A percentile compares a stretch with the other conserved stretches of the same genome.
phyloP scores from a whole-genome alignment of 2,113 vertebrate species.

The Mastomys natalensis region DNA sequence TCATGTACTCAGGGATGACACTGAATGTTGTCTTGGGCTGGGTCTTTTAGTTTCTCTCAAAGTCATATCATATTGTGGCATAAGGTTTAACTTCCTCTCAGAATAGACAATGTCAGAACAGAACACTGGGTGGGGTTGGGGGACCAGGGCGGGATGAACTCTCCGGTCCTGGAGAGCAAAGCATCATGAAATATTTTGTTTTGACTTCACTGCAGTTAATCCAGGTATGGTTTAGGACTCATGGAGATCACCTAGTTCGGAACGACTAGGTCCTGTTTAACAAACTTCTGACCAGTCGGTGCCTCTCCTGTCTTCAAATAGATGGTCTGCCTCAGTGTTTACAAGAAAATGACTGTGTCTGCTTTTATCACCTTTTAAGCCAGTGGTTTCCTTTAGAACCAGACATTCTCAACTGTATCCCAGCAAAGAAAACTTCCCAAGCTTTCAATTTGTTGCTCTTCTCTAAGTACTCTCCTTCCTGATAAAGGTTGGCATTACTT shows the following conservation, averaged over 20 bases:
- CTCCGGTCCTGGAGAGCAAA: background rate
- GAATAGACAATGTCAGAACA: background rate
- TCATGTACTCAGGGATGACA: too few species aligned
- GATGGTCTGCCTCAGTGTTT: background rate
- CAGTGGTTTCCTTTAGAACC: constrained; percentile 9
- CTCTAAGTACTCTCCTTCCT: background rate
- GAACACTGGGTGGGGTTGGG: background rate
- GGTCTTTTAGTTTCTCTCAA: background rate
- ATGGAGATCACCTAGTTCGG: background rate
- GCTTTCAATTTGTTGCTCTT: background rate
- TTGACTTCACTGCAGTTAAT: background rate
- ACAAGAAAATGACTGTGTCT: background rate
- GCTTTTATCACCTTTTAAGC: background rate
- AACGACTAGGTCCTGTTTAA: background rate
- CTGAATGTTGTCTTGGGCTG: background rate
- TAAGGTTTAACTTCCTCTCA: background rate
- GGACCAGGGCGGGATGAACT: too few species aligned
- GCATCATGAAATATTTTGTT: background rate
- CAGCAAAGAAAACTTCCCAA: background rate
- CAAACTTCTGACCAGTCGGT: background rate
- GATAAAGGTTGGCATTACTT: background rate
- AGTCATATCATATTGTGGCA: background rate
- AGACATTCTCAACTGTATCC: background rate
- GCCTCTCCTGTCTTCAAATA: background rate
- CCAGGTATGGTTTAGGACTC: background rate